Evolutionary conservation across 92 coral and sea anemone species (phyloP).

Genomic region (Porites evermanni): DNA sequence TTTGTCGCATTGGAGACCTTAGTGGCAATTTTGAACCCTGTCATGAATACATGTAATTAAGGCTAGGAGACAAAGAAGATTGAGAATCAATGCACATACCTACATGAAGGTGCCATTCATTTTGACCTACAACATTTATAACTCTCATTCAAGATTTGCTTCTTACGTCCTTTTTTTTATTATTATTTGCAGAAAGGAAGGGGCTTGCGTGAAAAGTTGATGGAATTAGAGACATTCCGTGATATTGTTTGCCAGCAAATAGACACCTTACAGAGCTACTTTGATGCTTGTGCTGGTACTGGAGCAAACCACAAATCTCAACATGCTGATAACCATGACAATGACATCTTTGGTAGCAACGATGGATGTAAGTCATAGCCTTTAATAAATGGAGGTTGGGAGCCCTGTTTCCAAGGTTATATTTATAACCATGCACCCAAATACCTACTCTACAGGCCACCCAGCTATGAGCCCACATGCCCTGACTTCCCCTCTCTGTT

Average conservation of each 20-base stretch:
- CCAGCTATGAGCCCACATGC: no score
- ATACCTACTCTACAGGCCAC: no score
- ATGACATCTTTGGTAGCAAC: slow-evolving; percentile 71
- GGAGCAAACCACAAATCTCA: slow-evolving; percentile 45
- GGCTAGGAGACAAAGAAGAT: no score
- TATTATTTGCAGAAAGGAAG: slow-evolving; percentile 82
- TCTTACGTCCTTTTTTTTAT: no score
- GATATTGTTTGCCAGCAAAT: slow-evolving; percentile 98
- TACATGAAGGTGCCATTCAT: no score
- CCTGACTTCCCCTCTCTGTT: no score
- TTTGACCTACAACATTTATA: no score
- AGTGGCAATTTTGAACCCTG: no score
- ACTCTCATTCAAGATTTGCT: no score
- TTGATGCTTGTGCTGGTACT: slow-evolving; percentile 94
- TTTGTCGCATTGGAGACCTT: no score
- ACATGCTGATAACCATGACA: slow-evolving; percentile 67
- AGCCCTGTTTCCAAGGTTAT: neutral
- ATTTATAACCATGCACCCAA: neutral
- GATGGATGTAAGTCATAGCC: slow-evolving; percentile 59
- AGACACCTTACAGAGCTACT: slow-evolving; percentile 94
- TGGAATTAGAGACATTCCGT: slow-evolving; percentile 95
- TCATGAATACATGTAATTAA: no score
- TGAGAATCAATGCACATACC: no score
- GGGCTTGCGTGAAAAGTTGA: slow-evolving; percentile 92
- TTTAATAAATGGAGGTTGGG: neutral